Conservation (phyloP, 2,888 invertebrate genomes). For the Microctonus brassicae region DNA sequence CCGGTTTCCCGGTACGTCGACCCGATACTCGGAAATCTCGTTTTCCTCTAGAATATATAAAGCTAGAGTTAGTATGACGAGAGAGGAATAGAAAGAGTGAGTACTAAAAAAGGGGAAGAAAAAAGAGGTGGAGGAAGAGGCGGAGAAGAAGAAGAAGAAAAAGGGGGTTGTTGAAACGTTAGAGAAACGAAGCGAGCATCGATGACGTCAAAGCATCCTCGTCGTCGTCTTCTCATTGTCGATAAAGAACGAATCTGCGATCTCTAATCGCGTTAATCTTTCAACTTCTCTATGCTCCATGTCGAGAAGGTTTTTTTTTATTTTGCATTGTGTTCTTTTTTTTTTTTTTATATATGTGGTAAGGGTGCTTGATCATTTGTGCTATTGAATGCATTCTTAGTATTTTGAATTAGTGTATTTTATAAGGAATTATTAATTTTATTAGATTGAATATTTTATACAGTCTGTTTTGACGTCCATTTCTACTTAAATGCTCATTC, state of each 20-base stretch:
- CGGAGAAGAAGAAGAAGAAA: not conserved
- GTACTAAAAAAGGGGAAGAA: not conserved
- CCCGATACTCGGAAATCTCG: constrained; percentile 30
- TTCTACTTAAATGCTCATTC: too few species aligned
- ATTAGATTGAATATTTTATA: too few species aligned
- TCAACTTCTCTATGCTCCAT: not conserved
- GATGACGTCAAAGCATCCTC: constrained; percentile 3
- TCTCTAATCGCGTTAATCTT: constrained; percentile 37
- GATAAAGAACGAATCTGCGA: constrained; percentile 17
- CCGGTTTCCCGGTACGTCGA: constrained; percentile 26
- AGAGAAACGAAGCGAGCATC: not conserved
- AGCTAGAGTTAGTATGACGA: not conserved
- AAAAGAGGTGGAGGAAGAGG: not conserved
- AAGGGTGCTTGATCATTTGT: too few species aligned
- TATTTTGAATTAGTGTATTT: too few species aligned
- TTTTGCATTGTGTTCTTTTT: not conserved
- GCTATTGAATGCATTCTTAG: too few species aligned
- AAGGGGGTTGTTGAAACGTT: not conserved
- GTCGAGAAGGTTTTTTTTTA: not conserved
- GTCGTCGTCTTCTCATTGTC: constrained; percentile 1
- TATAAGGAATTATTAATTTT: too few species aligned
- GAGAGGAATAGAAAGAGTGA: not conserved
- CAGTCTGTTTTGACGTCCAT: too few species aligned
- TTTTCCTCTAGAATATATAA: constrained; percentile 18
- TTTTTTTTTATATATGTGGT: constrained; percentile 12